Percentiles rank a stretch among this genome's conserved stretches.
Conservation (phyloP, 2,113 vertebrate species). For the Gracilinanus agilis region DNA sequence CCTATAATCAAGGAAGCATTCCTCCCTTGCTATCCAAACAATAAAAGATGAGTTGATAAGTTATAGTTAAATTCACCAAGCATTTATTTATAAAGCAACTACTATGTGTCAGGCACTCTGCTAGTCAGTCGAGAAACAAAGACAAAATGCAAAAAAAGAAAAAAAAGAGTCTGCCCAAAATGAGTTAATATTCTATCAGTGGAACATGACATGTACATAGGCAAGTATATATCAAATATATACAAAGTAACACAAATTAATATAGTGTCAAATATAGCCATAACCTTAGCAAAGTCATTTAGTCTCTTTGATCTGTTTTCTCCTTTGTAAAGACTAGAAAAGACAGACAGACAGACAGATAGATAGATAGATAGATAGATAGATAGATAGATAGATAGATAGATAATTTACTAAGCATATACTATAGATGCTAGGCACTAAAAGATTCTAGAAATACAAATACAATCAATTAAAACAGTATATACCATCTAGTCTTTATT, state of each 20-base stretch:
- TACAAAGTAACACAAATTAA: not conserved
- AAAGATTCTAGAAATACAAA: too few species aligned
- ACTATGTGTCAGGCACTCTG: not conserved
- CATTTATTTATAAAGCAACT: not conserved
- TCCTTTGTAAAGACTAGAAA: not conserved
- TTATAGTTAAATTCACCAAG: not conserved
- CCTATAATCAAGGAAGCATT: not conserved
- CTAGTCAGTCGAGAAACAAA: not conserved
- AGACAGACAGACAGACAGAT: not conserved
- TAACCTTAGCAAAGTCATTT: not conserved
- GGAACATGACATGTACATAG: not conserved
- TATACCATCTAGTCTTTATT: not conserved
- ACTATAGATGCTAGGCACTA: too few species aligned
- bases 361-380: not conserved
- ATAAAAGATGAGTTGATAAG: not conserved
- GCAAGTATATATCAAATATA: not conserved
- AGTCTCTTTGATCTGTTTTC: not conserved
- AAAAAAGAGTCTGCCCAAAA: not conserved
- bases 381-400: too few species aligned
- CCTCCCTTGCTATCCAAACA: not conserved
- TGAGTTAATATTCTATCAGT: not conserved
- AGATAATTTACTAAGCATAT: not conserved
- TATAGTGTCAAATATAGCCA: not conserved
- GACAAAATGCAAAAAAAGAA: not conserved
- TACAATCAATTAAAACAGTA: too few species aligned